Conservation (phyloP, 1,140 invertebrate species). For the Wasmannia auropunctata region DNA sequence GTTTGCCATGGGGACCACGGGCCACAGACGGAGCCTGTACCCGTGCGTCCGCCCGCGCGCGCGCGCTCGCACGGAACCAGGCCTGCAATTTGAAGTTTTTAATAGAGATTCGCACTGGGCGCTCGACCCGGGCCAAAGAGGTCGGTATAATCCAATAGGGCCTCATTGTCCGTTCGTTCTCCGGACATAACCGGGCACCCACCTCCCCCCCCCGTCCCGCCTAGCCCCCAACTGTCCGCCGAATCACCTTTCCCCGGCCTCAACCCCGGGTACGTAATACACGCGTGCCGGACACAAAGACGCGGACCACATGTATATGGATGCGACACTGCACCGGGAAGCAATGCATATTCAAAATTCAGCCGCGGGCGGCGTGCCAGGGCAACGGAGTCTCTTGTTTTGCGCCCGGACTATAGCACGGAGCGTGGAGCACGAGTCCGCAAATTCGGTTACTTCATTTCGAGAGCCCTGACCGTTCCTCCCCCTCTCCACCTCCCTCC, state of each 20-base stretch:
- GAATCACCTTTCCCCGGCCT: background rate
- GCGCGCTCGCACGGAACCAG: background rate
- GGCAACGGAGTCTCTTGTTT: conserved; percentile 79
- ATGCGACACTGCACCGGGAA: conserved; percentile 76
- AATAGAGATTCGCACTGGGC: conserved; percentile 79
- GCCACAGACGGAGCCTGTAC: background rate
- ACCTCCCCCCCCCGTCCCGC: background rate
- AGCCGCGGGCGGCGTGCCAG: conserved; percentile 81
- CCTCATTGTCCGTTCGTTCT: conserved; percentile 81
- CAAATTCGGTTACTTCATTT: conserved; percentile 85
- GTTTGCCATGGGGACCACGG: background rate
- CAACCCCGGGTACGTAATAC: conserved; percentile 55
- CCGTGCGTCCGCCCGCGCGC: background rate
- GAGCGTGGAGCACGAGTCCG: conserved; percentile 79
- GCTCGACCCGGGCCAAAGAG: conserved; percentile 78
- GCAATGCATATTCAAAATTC: conserved; percentile 85
- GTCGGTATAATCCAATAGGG: conserved; percentile 81
- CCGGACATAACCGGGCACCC: conserved; percentile 65
- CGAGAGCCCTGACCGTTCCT: conserved; percentile 75
- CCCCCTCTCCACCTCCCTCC: conserved; percentile 52
- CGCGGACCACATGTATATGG: conserved; percentile 70
- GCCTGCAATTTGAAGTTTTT: conserved; percentile 79
- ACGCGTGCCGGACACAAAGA: conserved; percentile 69
- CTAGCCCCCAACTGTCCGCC: background rate
- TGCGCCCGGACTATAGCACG: conserved; percentile 79